Evolutionary conservation across 2,113 vertebrate species (phyloP).

Genomic region (Silurus glanis): DNA sequence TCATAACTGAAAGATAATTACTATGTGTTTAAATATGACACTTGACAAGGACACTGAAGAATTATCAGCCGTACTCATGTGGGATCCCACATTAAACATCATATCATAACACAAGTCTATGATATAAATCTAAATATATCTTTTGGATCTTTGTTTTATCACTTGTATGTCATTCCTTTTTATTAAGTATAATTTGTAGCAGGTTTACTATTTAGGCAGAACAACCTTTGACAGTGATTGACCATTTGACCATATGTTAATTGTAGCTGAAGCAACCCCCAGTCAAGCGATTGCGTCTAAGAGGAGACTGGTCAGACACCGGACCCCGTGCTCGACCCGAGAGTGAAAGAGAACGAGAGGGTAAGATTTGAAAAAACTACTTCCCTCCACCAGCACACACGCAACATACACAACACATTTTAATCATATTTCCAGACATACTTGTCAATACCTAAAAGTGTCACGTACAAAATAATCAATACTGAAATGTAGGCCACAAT

Average conservation of each 20-base stretch:
- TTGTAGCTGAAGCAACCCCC: conserved; percentile 89
- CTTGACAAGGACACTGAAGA: background rate
- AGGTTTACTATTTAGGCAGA: background rate
- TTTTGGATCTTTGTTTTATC: background rate
- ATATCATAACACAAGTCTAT: too few species aligned
- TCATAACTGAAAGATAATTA: conserved; percentile 20
- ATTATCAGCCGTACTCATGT: background rate
- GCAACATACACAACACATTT: background rate
- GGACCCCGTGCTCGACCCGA: conserved; percentile 95
- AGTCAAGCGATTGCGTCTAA: conserved; percentile 90
- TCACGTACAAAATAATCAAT: background rate
- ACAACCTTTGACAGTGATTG: conserved; percentile 16
- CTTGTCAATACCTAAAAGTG: background rate
- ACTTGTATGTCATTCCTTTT: background rate
- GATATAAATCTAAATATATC: background rate
- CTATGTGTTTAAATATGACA: conserved; percentile 2
- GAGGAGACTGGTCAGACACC: conserved; percentile 98
- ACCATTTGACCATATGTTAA: conserved; percentile 35
- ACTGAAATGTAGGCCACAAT: conserved; percentile 1
- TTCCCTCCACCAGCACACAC: background rate
- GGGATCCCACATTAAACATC: background rate
- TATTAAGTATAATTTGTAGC: background rate
- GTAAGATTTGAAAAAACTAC: conserved; percentile 67
- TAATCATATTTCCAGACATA: background rate
- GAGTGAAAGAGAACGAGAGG: conserved; percentile 95